A percentile compares a stretch with the other conserved stretches of the same genome.
phyloP scores from a whole-genome alignment of 2,888 invertebrate species.

The Torymus aiolomorphi region DNA sequence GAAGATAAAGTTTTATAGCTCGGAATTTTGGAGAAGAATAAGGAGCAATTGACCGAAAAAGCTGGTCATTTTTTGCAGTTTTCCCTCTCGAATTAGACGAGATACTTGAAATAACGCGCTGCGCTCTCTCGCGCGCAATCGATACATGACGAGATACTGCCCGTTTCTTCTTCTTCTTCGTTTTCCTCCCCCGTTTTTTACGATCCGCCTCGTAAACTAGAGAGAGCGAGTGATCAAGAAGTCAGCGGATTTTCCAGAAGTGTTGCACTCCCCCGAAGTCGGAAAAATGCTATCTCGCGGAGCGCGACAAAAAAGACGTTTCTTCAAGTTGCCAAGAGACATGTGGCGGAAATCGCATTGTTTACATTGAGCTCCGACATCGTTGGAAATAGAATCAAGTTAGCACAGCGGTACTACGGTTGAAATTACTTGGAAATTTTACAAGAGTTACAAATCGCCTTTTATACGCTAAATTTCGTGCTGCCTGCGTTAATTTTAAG shows the following conservation, averaged over 20 bases:
- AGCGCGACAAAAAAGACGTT: not conserved
- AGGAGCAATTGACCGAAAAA: not conserved
- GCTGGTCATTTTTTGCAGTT: not conserved
- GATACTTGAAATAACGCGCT: slow-evolving; percentile 1
- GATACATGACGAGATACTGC: slow-evolving; percentile 3
- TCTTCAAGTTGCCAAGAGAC: too few relatives aligned
- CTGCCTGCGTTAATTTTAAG: too few relatives aligned
- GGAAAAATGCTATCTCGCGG: too few relatives aligned
- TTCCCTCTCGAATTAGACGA: not conserved
- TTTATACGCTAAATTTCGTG: too few relatives aligned
- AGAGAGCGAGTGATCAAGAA: slow-evolving; percentile 1
- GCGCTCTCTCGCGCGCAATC: not conserved
- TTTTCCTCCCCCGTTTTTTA: not conserved
- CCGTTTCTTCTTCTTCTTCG: slow-evolving; percentile 5
- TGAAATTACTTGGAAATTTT: too few relatives aligned
- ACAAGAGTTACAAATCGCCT: too few relatives aligned
- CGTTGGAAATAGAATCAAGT: too few relatives aligned
- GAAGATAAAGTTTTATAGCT: slow-evolving; percentile 10
- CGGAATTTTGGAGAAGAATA: too few relatives aligned
- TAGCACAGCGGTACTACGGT: too few relatives aligned
- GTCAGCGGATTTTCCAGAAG: slow-evolving; percentile 12
- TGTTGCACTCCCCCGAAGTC: too few relatives aligned
- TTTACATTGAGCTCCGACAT: too few relatives aligned
- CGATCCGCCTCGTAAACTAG: slow-evolving; percentile 8
- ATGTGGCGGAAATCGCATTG: too few relatives aligned